Conservation (phyloP, 2,797 vertebrate species). For the Malacoraja senta region DNA sequence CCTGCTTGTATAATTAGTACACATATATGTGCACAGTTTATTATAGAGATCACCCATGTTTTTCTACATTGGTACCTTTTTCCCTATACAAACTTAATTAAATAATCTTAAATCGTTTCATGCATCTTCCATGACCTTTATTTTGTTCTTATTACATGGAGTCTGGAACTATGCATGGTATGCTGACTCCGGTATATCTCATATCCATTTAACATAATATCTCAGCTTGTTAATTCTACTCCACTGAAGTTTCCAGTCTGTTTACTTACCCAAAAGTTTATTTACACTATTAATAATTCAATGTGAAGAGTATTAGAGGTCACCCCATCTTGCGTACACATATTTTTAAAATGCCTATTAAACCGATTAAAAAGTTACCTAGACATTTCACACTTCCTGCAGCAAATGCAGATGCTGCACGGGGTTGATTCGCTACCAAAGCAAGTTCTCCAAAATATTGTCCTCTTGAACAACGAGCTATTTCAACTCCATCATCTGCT, state of each 20-base stretch:
- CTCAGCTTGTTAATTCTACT: background rate
- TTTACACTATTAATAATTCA: background rate
- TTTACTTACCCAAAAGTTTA: background rate
- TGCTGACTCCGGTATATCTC: background rate
- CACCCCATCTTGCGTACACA: background rate
- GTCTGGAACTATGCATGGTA: background rate
- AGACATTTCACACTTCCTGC: conserved; percentile 92
- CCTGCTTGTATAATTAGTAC: background rate
- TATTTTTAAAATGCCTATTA: background rate
- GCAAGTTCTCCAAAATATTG: conserved; percentile 97
- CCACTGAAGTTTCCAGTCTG: conserved; percentile 1
- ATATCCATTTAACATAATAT: background rate
- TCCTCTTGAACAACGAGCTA: conserved; percentile 82
- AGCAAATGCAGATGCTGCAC: conserved; percentile 93
- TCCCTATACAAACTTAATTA: background rate
- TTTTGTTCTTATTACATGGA: background rate
- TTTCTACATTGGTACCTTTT: background rate
- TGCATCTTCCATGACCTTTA: background rate
- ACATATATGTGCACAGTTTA: background rate
- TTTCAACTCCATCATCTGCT: conserved; percentile 75
- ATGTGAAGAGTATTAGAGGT: background rate
- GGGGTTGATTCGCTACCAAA: conserved; percentile 92
- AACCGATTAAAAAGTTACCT: conserved; percentile 62
- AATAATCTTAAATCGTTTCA: background rate
- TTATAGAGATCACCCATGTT: background rate